phyloP scores from a whole-genome alignment of 1,140 invertebrate genomes.

The Bemisia tabaci region DNA sequence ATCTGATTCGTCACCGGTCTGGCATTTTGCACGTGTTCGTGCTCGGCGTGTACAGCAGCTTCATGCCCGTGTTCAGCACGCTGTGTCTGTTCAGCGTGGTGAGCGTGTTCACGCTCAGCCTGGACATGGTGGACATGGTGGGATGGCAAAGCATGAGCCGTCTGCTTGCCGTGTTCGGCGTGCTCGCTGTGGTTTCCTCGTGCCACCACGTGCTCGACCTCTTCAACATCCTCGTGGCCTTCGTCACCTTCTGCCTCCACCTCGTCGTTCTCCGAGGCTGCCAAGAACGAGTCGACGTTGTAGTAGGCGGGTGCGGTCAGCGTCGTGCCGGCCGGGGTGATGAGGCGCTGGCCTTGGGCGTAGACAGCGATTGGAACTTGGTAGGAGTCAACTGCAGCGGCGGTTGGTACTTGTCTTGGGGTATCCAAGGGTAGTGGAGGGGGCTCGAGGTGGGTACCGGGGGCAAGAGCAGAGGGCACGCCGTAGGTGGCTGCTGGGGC shows the following conservation, averaged over 20 bases:
- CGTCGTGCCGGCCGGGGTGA: slow-evolving; percentile 3
- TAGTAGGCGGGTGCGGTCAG: neutral
- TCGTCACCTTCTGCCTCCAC: neutral
- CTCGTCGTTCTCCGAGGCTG: neutral
- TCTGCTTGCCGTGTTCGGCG: neutral
- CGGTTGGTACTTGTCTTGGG: neutral
- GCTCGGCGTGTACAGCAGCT: neutral
- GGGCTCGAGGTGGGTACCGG: neutral
- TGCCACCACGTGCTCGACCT: neutral
- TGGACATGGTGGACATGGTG: neutral
- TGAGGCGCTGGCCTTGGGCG: neutral
- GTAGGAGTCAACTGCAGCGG: neutral
- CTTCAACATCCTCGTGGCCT: neutral
- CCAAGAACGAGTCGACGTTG: neutral
- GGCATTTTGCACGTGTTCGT: neutral
- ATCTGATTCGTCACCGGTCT: neutral
- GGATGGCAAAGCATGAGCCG: neutral
- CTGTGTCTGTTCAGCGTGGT: neutral
- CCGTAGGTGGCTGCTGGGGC: neutral
- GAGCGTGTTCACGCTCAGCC: too few relatives aligned
- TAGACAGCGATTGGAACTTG: neutral
- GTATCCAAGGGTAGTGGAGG: neutral
- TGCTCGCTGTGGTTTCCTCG: neutral
- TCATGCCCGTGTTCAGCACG: too few relatives aligned
- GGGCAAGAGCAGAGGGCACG: neutral